Evolutionary conservation across 2,797 vertebrate species (phyloP), one percentile per base, ranked within the genome.

Genomic region (Botia kubotai): DNA sequence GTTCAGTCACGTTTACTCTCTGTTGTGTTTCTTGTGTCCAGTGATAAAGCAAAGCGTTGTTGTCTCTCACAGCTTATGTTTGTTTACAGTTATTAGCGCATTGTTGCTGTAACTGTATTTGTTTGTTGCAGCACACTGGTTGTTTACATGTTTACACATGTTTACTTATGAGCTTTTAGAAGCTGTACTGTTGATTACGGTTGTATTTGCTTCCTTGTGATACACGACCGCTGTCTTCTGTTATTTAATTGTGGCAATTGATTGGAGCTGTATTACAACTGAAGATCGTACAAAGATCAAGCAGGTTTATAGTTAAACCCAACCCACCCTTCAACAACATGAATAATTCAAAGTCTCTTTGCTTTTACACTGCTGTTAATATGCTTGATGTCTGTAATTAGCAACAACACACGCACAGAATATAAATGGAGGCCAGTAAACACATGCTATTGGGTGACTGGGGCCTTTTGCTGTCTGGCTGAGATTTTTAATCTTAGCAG

Each of bases 401-500:
- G 16, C 57, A 53, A 57, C 33, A 63, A 63, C 48, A 55, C 53
- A 65, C 26, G 7, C 13, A 43, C 33, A 10, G 48, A 65, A 55
- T 79, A 72, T 55, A 72, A 79, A 79, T 72, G 26, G 36, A 16
- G 19, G 82, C 29, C 21, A 53, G 50, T 19, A 79, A 74, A 69
- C 70, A 69, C 19, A 53, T 23, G 52, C 6, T 23, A 26, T 2
- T 67, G 70, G 12, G 55, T 10, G 26, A 21, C 62, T 19, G 17
- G 53, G 53, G 17, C 55, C 29, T 29, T 6, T 55, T 57, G 13
- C 14, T 11, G 14, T 62, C 16, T 29, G 23, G 50, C 58, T 76
- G 57, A 39, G 58, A 83, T 75, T 78, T 85, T 77, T 68, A 76
- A 72, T 85, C 70, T 82, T 16, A 80, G 70, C 57, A 58, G 70